Base-by-base conservation (phyloP, 2,888 invertebrate genomes). In the Camponotus fellah region DNA sequence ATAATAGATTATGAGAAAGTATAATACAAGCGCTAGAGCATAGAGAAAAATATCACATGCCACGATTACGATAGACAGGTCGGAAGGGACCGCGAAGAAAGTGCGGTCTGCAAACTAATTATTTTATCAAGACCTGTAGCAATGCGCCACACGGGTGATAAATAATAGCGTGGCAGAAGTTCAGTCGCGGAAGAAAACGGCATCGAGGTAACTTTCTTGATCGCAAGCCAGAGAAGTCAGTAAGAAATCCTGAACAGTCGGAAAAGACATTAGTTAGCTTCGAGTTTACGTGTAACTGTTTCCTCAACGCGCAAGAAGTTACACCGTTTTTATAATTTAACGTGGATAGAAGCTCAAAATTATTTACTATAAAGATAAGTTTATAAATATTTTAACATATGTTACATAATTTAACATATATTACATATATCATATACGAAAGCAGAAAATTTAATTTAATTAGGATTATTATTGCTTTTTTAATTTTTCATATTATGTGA, bases 121-220 rank as follows among this genome's bases (percentile, higher is more conserved):
- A 79, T 60, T 80, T 72, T 26, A 60, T 60, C 46, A 34, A 21
- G 72, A 79, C 32, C 21, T 34, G 21, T 21, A 43, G 56, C 21
- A 21, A 3, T 26, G 34, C 71, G 46, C 60, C 40, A 53, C 32
- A 53, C 37, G 37, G 37, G n/a, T 60, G 46, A 80, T 80, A 72
- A 80, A 80, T 80, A 80, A 80, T 58, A 58, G 71, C 71, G 71
- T 71, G 71, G 79, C 72, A 37, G 56, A 72, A 80, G 72, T 72
- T 79, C 17, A 21, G 8, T 60, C 58, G 34, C 21, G 71, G 14
- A 46, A 80, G 34, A 60, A 72, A 80, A 80, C 32, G 46, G 12
- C 17, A 32, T 68, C 56, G 32, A 14, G 17, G 37, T 53, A 34
- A 72, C 60, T 79, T 79, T 71, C 79, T 71, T 60, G 72, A 79